Percentiles rank a stretch among this genome's conserved stretches.
Conservation (phyloP, 2,797 vertebrate species). For the Mormyrops boulengeri region DNA sequence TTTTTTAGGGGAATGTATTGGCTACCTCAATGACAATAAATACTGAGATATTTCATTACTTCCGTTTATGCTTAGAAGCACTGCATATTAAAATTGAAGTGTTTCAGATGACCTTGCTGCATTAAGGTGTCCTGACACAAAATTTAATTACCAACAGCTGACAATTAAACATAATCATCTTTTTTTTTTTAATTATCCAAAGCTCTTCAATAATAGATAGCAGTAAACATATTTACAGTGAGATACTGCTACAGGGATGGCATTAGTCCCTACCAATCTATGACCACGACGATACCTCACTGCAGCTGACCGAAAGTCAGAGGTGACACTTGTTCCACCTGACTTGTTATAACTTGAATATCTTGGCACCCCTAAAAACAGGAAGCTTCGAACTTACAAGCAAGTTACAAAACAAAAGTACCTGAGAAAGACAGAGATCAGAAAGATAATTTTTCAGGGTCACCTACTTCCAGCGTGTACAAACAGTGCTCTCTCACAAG, state of each 20-base stretch:
- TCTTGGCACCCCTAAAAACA: not conserved
- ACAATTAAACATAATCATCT: not conserved
- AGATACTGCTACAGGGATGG: not conserved
- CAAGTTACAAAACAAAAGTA: not conserved
- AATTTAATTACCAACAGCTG: not conserved
- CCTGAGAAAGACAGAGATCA: not conserved
- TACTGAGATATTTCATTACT: not conserved
- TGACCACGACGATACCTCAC: not conserved
- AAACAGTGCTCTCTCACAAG: not conserved
- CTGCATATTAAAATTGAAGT: not conserved
- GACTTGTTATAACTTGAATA: not conserved
- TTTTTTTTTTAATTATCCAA: not conserved
- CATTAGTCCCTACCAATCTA: not conserved
- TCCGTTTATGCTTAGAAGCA: not conserved
- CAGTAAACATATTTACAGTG: not conserved
- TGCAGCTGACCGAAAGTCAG: not conserved
- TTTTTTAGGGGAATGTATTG: not conserved
- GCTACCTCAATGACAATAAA: not conserved
- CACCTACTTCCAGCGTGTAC: not conserved
- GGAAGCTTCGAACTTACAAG: not conserved
- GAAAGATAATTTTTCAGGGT: not conserved
- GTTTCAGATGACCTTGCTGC: not conserved
- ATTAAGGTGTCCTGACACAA: not conserved
- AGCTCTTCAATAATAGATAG: not conserved
- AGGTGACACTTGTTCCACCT: not conserved